phyloP scores from a whole-genome alignment of 2,888 invertebrate species.

The Tetragonisca angustula region DNA sequence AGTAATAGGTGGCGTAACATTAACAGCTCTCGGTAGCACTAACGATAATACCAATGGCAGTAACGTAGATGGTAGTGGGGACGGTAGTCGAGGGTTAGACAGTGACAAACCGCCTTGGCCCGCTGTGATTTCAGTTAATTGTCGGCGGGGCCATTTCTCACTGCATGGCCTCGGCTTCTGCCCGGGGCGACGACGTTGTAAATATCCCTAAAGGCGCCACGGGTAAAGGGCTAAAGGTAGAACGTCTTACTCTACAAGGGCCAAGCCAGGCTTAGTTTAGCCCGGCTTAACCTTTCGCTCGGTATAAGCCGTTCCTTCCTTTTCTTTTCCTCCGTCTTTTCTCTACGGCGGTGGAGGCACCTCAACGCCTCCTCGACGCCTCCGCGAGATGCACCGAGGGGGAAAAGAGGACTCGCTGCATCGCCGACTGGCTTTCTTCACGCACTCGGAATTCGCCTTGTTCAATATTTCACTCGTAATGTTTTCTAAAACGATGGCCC shows the following conservation, averaged over 20 bases:
- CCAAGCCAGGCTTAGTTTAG: conserved; percentile 69
- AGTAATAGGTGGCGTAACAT: conserved; percentile 53
- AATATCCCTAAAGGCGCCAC: conserved; percentile 79
- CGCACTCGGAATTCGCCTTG: background rate
- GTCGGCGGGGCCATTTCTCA: conserved; percentile 81
- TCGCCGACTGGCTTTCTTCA: background rate
- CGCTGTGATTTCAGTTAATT: conserved; percentile 82
- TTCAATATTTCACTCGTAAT: conserved; percentile 20
- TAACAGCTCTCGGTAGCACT: conserved; percentile 56
- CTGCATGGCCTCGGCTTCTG: conserved; percentile 67
- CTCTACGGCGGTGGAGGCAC: conserved; percentile 41
- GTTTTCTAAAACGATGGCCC: conserved; percentile 4
- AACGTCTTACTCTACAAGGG: conserved; percentile 71
- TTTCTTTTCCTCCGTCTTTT: conserved; percentile 57
- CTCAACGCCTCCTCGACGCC: background rate
- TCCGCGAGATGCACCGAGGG: no score
- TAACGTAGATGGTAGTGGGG: conserved; percentile 45
- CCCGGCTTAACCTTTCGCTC: conserved; percentile 56
- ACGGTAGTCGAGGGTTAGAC: conserved; percentile 72
- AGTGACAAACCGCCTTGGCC: conserved; percentile 80
- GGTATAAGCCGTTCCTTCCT: conserved; percentile 59
- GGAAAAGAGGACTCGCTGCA: no score
- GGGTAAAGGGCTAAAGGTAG: conserved; percentile 79
- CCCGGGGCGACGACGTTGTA: conserved; percentile 73
- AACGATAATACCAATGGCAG: conserved; percentile 61